Base-by-base conservation (phyloP, 2,797 vertebrate genomes). In the Champsocephalus esox region DNA sequence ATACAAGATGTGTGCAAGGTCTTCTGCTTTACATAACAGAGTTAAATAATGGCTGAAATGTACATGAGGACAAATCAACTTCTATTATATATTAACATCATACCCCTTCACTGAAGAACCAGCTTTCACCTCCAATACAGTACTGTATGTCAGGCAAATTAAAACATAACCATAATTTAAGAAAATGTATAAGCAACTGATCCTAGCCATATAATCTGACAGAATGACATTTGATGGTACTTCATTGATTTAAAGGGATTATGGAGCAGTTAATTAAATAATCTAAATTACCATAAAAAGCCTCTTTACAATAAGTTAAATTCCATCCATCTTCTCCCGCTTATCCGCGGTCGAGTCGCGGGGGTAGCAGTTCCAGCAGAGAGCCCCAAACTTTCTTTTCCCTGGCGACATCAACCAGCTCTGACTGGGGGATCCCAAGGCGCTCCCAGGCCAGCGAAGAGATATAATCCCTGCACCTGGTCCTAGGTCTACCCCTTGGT, bases 1-100 rank as follows among this genome's bases (percentile, higher is more conserved):
- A 43, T 66, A 4, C 19, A 52, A 66, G 11, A 13, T 43, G 12
- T 34, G 28, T 5, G 1, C 56, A 28, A 54, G 28, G 19, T 66
- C 80, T 43, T 50, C 61, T 46, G n/a, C 14, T 73, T 69, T 9
- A 54, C 45, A 55, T 2, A 16, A 55, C 12, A 60, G 50, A 43
- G 38, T 24, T 5, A 56, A 41, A 66, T 44, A 59, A 79, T 38
- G n/a, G 17, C 16, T 44, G 21, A 16, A n/a, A 24, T 48, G 41
- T 34, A 44, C 8, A 46, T 16, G 9, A 72, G 13, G 1, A n/a
- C 32, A 13, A 43, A 70, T 56, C 16, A 52, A 46, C 24, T 32
- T 16, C 21, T 59, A 41, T 28, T 28, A 49, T 12, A 41, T 55
- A 28, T 45, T 43, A 10, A 54, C 64, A 60, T 60, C 48, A 61